These are phyloP conservation scores for Regulus satrapa DNA, from an alignment of 2,113 vertebrate genomes.

Conservation along the genomic window DNA sequence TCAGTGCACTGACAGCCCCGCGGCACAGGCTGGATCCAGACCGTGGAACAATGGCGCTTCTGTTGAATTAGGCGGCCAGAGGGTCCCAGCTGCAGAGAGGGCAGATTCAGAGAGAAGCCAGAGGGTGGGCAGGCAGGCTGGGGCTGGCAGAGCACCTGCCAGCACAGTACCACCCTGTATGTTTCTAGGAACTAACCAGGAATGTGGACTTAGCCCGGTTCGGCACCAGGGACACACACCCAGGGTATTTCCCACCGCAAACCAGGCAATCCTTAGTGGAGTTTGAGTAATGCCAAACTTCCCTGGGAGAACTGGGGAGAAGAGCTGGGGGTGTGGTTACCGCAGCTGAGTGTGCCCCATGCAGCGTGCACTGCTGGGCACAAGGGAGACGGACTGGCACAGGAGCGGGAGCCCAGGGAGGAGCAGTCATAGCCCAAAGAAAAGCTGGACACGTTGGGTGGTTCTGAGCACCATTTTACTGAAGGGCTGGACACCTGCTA, in stretches of 20 bases:
- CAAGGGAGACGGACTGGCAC: fast-evolving
- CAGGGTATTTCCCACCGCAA: not conserved
- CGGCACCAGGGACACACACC: not conserved
- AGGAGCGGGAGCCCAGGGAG: not conserved
- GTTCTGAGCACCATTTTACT: constrained; percentile 71
- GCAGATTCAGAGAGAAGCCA: not conserved
- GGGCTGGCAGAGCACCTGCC: not conserved
- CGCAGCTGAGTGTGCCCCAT: fast-evolving
- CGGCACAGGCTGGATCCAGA: not conserved
- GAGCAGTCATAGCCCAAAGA: not conserved
- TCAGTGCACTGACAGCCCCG: not conserved
- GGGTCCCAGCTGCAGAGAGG: not conserved
- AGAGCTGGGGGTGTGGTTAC: not conserved
- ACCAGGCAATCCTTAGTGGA: not conserved
- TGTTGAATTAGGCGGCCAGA: not conserved
- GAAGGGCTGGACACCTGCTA: constrained; percentile 55
- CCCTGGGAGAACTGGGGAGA: not conserved
- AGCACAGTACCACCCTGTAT: fast-evolving
- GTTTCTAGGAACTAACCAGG: not conserved
- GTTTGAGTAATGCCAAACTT: not conserved
- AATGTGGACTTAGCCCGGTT: not conserved
- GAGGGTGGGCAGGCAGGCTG: not conserved
- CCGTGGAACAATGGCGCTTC: not conserved
- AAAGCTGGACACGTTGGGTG: not conserved
- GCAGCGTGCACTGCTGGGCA: not conserved